These are phyloP conservation scores for Acrocephalus scirpaceus DNA, from an alignment of 2,797 vertebrate species.

Conservation along the genomic window DNA sequence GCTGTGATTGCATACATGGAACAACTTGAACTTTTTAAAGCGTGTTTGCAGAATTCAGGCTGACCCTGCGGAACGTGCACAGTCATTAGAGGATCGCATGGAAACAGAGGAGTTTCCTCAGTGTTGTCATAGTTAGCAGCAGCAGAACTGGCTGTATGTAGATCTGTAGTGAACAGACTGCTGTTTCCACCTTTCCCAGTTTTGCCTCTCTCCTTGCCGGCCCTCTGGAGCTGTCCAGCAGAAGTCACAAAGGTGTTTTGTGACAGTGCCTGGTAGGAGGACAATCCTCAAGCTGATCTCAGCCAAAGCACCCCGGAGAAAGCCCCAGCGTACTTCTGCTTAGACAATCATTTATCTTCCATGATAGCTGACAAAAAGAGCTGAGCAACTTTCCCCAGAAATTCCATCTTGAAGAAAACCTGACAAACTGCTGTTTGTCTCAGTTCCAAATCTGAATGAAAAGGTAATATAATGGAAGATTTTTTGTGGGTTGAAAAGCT, in stretches of 20 bases:
- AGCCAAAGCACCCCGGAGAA: background rate
- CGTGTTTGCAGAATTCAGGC: background rate
- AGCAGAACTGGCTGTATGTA: background rate
- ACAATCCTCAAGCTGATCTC: background rate
- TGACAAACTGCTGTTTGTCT: slow-evolving; percentile 4
- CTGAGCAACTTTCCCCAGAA: background rate
- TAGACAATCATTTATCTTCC: background rate
- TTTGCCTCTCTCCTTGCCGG: background rate
- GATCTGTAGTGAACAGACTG: accelerated
- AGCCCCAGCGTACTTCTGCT: background rate
- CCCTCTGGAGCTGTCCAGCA: slow-evolving; percentile 39
- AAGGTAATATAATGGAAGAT: background rate
- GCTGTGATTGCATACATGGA: background rate
- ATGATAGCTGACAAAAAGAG: background rate
- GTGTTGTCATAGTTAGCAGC: background rate
- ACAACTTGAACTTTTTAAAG: background rate
- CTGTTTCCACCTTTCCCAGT: background rate
- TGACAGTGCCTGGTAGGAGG: background rate
- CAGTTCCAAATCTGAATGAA: background rate
- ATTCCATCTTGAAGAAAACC: background rate
- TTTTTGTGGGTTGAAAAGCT: slow-evolving; percentile 3
- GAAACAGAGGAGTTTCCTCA: background rate
- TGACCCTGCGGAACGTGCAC: background rate
- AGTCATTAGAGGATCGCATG: background rate
- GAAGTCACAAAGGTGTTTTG: background rate